Evolutionary conservation across 2,113 vertebrate genomes (phyloP), one percentile per base, ranked within the genome.

Genomic region (Aspiorhynchus laticeps): DNA sequence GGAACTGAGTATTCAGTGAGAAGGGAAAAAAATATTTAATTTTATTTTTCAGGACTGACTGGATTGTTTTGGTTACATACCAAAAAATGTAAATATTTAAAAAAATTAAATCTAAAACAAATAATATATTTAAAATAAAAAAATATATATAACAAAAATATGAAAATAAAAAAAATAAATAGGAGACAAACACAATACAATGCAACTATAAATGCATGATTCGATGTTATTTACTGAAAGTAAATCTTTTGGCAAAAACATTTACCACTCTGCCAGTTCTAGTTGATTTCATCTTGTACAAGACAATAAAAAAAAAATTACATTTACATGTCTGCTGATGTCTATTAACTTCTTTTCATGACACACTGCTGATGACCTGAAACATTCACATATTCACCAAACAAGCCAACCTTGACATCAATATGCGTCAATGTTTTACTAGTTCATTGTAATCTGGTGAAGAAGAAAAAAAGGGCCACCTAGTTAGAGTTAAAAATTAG

Each of bases 401-500:
- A 71, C 63, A 48, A 83, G 4, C 43, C 63, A 83, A 51, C 80
- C 80, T 71, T 83, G 63, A 51, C 63, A 43, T 83, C 28, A 71
- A 7, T 24, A 48, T 51, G 24, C 8, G 19, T 51, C 43, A 83
- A 69, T 83, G 80, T 46, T 83, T 69, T 69, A 69, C 80, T 4
- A 51, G 15, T 38, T 19, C 33, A 36, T 11, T 80, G 31, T 28
- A 69, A 46, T 12, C 71, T 10, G 14, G 65, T 83, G 15, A 88
- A 63, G 7, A 31, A 17, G 6, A 53, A 53, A 53, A 53, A 53
- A 81, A 53, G 19, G 51, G 31, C 9, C 17, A 46, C 7, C 12
- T 38, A 46, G 36, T 51, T 28, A 26, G 69, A 85, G 80, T 88
- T 91, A 91, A 88, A 89, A 83, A 94, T 94, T 92, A 91, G 90